phyloP scores from a whole-genome alignment of 2,113 vertebrate species.

The Caranx melampygus region DNA sequence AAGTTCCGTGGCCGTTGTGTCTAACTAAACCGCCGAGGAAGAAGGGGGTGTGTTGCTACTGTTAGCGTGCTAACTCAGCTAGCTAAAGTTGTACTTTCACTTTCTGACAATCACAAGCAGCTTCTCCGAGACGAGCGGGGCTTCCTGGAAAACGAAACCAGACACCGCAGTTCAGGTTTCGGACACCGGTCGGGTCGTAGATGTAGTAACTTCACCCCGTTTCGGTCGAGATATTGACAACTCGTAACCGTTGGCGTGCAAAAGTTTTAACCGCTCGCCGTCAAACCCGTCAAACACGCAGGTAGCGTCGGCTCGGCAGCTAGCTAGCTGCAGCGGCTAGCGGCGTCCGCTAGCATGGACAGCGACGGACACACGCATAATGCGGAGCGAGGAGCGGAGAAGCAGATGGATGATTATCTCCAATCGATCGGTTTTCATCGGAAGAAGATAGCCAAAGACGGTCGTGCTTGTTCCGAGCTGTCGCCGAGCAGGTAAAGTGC shows the following conservation, averaged over 20 bases:
- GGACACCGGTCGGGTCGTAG: fast-evolving
- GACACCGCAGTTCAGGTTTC: not conserved
- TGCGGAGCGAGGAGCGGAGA: slow-evolving; percentile 79
- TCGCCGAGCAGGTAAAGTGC: slow-evolving; percentile 93
- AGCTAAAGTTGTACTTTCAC: slow-evolving; percentile 74
- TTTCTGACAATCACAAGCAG: slow-evolving; percentile 43
- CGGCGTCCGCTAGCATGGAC: slow-evolving; percentile 63
- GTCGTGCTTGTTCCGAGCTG: slow-evolving; percentile 95
- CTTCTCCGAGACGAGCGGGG: not conserved
- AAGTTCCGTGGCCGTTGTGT: not conserved
- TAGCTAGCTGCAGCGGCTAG: slow-evolving; percentile 61
- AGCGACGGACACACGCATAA: slow-evolving; percentile 51
- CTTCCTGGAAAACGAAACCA: slow-evolving; percentile 70
- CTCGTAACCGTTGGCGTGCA: not conserved
- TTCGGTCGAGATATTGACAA: not conserved
- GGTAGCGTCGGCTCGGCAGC: not conserved
- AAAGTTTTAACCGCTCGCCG: slow-evolving; percentile 21
- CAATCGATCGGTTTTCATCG: slow-evolving; percentile 88
- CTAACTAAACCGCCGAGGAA: slow-evolving; percentile 10
- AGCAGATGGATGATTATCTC: slow-evolving; percentile 89
- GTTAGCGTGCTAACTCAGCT: slow-evolving; percentile 51
- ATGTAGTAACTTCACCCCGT: not conserved
- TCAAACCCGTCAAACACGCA: slow-evolving; percentile 13
- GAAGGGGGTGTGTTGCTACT: slow-evolving; percentile 61
- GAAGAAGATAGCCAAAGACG: slow-evolving; percentile 94